These are phyloP conservation scores for Pangasianodon gigas DNA, from an alignment of 2,113 vertebrate species.

Conservation along the genomic window DNA sequence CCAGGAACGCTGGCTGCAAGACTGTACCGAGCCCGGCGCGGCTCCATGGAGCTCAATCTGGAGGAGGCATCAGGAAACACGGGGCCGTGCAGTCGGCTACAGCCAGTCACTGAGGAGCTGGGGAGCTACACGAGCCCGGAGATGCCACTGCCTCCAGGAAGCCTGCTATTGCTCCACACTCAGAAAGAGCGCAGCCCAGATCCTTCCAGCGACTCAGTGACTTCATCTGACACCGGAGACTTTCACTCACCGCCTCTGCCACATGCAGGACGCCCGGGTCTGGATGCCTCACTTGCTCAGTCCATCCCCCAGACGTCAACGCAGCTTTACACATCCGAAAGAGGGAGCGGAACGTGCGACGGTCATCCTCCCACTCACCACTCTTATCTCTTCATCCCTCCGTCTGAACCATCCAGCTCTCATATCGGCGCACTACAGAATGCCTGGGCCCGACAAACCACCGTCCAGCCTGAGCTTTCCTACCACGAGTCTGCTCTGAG, in stretches of 20 bases:
- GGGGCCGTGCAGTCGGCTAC: constrained; percentile 78
- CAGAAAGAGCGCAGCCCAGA: constrained; percentile 86
- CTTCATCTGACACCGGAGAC: constrained; percentile 89
- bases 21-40: constrained; percentile 79
- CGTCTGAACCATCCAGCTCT: constrained; percentile 61
- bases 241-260: constrained; percentile 82
- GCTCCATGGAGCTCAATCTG: constrained; percentile 84
- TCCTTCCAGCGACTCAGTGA: constrained; percentile 90
- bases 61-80: constrained; percentile 74
- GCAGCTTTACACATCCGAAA: constrained; percentile 59
- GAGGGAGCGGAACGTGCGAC: constrained; percentile 57
- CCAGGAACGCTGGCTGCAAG: constrained; percentile 76
- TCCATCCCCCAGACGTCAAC: constrained; percentile 69
- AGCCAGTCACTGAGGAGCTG: constrained; percentile 93
- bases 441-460: constrained; percentile 69
- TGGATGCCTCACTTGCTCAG: constrained; percentile 70
- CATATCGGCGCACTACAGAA: constrained; percentile 69
- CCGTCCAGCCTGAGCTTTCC: constrained; percentile 67
- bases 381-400: constrained; percentile 69
- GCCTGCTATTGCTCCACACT: constrained; percentile 77
- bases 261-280: constrained; percentile 52
- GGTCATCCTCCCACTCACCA: constrained; percentile 75
- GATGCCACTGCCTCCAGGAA: constrained; percentile 77
- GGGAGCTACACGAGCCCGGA: constrained; percentile 79
- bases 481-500: constrained; percentile 73